These are phyloP conservation scores for Romanomermis culicivorax DNA, from an alignment of 2,888 invertebrate species.

Conservation along the genomic window DNA sequence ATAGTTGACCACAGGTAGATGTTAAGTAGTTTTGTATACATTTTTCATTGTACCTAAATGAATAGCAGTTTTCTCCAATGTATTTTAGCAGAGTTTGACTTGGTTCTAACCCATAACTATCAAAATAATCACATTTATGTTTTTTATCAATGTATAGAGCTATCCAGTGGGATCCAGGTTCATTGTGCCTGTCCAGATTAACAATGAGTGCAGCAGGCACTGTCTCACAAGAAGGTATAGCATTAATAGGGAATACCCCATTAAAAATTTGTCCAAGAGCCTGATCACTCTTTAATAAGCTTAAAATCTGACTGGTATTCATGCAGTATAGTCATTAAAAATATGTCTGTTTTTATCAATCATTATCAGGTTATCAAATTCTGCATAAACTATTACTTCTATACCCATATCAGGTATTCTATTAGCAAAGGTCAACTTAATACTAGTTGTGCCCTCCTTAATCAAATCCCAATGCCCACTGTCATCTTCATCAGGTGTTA, in stretches of 20 bases:
- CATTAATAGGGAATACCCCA: no score
- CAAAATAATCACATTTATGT: neutral
- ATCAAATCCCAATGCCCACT: conserved; percentile 1
- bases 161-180: neutral
- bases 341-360: conserved; percentile 1
- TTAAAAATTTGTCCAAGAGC: no score
- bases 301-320: no score
- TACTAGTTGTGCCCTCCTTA: neutral
- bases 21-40: neutral
- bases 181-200: no score
- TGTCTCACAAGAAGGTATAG: no score
- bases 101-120: neutral
- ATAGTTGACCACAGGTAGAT: neutral
- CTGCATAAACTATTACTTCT: conserved; percentile 2
- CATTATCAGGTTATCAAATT: conserved; percentile 3
- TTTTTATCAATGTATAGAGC: neutral
- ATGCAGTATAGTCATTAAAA: conserved; percentile 1
- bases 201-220: no score
- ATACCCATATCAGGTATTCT: neutral
- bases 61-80: neutral
- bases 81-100: neutral
- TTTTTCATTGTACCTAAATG: neutral
- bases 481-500: neutral
- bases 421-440: neutral
- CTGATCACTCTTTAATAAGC: no score